These are phyloP conservation scores for Mesorhabditis sp. DNA, from an alignment of 2,888 invertebrate genomes.

Conservation along the genomic window DNA sequence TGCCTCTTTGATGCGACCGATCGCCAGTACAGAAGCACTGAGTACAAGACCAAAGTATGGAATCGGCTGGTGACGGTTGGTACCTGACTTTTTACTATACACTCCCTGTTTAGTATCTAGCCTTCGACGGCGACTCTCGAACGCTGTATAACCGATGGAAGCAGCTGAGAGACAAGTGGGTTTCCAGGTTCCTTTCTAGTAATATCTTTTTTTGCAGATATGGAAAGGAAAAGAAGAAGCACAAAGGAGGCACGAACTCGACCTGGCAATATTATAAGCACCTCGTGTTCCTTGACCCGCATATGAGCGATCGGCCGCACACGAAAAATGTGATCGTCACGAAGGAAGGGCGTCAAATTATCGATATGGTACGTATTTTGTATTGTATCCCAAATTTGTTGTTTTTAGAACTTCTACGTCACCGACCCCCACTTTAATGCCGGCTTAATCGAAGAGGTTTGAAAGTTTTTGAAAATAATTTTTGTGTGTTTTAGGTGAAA, in stretches of 20 bases:
- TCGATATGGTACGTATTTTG: too few relatives aligned
- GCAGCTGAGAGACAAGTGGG: constrained; percentile 48
- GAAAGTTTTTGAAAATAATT: neutral
- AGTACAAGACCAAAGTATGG: constrained; percentile 45
- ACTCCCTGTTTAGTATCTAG: constrained; percentile 25
- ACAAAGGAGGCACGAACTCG: constrained; percentile 39
- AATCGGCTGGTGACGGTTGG: constrained; percentile 26
- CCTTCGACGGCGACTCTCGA: constrained; percentile 46
- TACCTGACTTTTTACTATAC: neutral
- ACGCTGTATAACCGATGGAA: constrained; percentile 48
- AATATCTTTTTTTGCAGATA: constrained; percentile 21
- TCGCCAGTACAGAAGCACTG: constrained; percentile 44
- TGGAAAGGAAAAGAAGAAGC: constrained; percentile 51
- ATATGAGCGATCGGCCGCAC: constrained; percentile 48
- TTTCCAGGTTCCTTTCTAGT: neutral
- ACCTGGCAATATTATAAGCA: constrained; percentile 52
- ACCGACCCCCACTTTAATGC: constrained; percentile 38
- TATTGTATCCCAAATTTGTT: neutral
- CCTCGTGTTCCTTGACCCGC: constrained; percentile 50
- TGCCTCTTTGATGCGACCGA: constrained; percentile 50
- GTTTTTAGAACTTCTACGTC: constrained; percentile 27
- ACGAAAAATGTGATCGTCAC: constrained; percentile 25
- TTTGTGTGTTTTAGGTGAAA: neutral
- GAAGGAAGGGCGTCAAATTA: constrained; percentile 19
- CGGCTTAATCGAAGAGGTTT: constrained; percentile 33